Evolutionary conservation across 2,888 invertebrate species (phyloP), one percentile per base, ranked within the genome.

Genomic region (Trimorus sp.): DNA sequence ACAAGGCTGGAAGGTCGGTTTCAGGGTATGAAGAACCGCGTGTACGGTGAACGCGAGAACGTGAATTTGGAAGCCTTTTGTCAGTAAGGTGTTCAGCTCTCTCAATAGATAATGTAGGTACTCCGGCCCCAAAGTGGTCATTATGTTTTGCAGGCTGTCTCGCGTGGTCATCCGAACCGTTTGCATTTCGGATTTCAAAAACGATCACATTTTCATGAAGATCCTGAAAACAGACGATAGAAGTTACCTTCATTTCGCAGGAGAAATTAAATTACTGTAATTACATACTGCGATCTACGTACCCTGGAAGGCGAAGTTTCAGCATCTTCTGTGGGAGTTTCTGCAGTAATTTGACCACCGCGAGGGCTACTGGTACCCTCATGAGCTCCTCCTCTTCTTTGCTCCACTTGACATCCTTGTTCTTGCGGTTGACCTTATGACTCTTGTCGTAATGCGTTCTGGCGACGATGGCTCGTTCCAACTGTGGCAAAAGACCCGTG

Each of bases 61-160:
- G 88, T 99, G 99, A 1, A 97, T 95, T 93, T 98, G 98, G 90
- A 96, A 99, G 11, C 99, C 99, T 89, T 96, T 94, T 0, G 95
- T 97, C 69, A 99, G 93, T 16, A 97, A 92, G 5, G 96, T 92
- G 45, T 95, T 95, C 90, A 99, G 94, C 91, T 98, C 98, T 79
- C 94, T 94, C 11, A 99, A 91, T 26, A 99, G 92, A 86, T 95
- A 93, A 7, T 94, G 94, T 80, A 99, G 93, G 91, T 97, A 97
- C 14, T 94, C 92, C 0, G 97, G 95, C 0, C 99, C 99, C 8
- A 99, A 93, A 0, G 96, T 94, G 0, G 94, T 89, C 95, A 98
- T 96, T 37, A 98, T 97, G 91, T 97, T 97, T 85, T 97, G 95
- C n/a, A 99, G 93, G n/a, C 97, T 98, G 90, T 98, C 97, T 42